Evolutionary conservation across 2,888 invertebrate genomes (phyloP).

Genomic region (Leptopterna dolabrata): DNA sequence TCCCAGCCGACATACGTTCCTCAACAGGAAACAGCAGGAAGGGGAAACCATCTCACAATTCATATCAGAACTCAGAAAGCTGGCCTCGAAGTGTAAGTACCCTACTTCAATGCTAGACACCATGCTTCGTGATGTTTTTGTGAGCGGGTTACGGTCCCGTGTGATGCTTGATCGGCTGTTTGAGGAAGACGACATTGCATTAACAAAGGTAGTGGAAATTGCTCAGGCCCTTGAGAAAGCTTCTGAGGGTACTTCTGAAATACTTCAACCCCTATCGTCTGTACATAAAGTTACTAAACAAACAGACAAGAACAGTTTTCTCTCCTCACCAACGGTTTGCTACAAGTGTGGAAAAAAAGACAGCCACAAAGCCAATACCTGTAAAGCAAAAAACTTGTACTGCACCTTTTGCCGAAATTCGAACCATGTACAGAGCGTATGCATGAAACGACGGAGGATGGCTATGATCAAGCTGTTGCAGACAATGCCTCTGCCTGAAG

Average conservation of each 20-base stretch:
- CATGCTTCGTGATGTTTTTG: conserved; percentile 42
- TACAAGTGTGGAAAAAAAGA: not conserved
- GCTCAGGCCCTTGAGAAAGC: conserved; percentile 29
- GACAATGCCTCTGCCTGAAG: not conserved
- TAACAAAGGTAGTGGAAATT: not conserved
- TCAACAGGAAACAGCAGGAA: conserved; percentile 27
- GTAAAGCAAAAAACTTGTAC: not conserved
- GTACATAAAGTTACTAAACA: conserved; percentile 6
- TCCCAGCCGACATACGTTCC: conserved; percentile 32
- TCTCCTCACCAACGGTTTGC: not conserved
- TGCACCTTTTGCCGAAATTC: not conserved
- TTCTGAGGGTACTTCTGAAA: not conserved
- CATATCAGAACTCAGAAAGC: not conserved
- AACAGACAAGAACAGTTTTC: not conserved
- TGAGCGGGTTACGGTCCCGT: conserved; percentile 24
- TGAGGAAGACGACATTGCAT: not conserved
- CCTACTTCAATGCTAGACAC: not conserved
- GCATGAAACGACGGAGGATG: not conserved
- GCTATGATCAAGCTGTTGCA: not conserved
- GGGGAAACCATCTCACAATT: conserved; percentile 19
- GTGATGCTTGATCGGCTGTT: conserved; percentile 31
- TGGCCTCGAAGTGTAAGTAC: conserved; percentile 7
- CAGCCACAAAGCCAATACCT: not conserved
- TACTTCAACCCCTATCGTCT: not conserved
- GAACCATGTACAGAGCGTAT: not conserved